phyloP scores from a whole-genome alignment of 2,888 invertebrate genomes.

The Danaus chrysippus region DNA sequence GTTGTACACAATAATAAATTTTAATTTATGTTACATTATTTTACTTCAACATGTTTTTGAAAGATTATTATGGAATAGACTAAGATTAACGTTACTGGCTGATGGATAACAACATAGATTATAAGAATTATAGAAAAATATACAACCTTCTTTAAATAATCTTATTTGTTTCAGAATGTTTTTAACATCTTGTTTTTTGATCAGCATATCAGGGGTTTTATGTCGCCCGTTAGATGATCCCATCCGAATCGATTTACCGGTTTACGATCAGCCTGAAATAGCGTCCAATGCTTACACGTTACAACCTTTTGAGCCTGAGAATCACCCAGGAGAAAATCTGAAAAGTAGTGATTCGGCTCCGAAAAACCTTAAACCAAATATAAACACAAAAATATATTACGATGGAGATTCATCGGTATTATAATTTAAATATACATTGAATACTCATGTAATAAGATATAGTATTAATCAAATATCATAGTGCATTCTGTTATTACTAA shows the following conservation, averaged over 20 bases:
- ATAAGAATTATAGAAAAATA: background rate
- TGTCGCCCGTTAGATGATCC: conserved; percentile 61
- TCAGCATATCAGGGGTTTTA: conserved; percentile 39
- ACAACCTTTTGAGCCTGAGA: conserved; percentile 47
- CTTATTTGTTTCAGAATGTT: conserved; percentile 46
- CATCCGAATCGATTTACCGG: conserved; percentile 61
- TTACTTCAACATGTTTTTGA: background rate
- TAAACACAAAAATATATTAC: conserved; percentile 36
- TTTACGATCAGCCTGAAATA: conserved; percentile 53
- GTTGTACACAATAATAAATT: background rate
- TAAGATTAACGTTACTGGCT: too few relatives aligned
- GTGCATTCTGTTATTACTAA: too few relatives aligned
- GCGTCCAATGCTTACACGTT: conserved; percentile 36
- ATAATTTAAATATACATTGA: too few relatives aligned
- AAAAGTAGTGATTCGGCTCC: conserved; percentile 36
- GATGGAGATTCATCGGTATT: conserved; percentile 1
- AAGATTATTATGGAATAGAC: background rate
- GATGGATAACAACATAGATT: background rate
- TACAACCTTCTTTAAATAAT: background rate
- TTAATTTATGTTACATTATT: background rate
- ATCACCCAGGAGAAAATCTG: conserved; percentile 46
- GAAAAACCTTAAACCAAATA: conserved; percentile 45
- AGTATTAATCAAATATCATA: too few relatives aligned
- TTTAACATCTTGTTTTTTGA: conserved; percentile 26
- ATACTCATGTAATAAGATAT: too few relatives aligned